Conservation (phyloP, 2,888 invertebrate species). For the Nomada flava region DNA sequence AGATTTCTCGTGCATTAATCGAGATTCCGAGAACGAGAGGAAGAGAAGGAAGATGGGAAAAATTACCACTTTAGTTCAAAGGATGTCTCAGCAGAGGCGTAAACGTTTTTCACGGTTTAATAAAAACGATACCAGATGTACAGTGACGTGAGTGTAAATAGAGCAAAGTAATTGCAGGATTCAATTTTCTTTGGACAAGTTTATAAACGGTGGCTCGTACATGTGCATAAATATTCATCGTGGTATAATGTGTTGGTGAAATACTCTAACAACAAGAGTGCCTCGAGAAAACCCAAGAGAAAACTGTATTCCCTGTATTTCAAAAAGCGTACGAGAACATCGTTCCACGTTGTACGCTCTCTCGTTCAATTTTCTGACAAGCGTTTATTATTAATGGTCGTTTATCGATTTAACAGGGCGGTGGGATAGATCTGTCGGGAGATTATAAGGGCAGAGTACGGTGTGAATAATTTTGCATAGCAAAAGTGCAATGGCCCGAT, state of each 20-base stretch:
- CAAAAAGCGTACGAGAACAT: neutral
- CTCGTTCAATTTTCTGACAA: neutral
- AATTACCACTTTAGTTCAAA: no score
- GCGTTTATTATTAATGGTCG: neutral
- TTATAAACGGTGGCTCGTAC: neutral
- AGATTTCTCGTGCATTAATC: neutral
- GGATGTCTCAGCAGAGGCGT: no score
- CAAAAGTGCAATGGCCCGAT: neutral
- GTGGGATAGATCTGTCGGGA: neutral
- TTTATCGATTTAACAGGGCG: neutral
- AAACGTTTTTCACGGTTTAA: neutral
- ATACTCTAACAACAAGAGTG: neutral
- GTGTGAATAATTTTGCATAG: neutral
- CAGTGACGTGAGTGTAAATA: neutral
- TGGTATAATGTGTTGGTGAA: neutral
- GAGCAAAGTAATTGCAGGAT: slow-evolving; percentile 1
- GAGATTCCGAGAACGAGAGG: neutral
- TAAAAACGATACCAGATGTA: neutral
- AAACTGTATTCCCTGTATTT: neutral
- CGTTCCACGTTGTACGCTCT: neutral
- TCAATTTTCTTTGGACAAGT: neutral
- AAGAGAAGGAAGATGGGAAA: no score
- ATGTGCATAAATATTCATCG: neutral
- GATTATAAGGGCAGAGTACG: neutral
- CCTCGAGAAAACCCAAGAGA: neutral